phyloP scores from a whole-genome alignment of 37 sponge, comb jelly and placozoan genomes.

The Diacarnus erythraeanus region DNA sequence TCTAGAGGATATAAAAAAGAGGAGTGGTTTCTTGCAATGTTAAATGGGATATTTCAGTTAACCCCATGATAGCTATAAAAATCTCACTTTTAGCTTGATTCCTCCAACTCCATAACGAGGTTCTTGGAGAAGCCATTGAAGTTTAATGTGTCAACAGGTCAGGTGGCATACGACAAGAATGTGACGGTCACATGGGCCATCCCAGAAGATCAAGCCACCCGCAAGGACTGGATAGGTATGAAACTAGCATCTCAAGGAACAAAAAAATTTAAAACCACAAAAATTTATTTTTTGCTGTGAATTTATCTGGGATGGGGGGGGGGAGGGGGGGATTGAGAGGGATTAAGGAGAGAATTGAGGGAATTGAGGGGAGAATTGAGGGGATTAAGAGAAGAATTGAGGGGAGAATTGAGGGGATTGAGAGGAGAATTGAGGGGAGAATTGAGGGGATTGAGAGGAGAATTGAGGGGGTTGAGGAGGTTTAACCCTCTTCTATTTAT shows the following conservation, averaged over 20 bases:
- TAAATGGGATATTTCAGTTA: too few species aligned
- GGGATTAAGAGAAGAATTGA: too few species aligned
- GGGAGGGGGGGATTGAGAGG: too few species aligned
- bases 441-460: neutral
- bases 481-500: neutral
- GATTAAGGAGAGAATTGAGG: too few species aligned
- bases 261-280: too few species aligned
- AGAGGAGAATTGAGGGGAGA: neutral
- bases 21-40: neutral
- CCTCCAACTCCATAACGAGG: neutral
- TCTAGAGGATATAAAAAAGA: too few species aligned
- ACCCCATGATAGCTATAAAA: too few species aligned
- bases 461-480: neutral
- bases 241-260: too few species aligned
- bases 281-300: too few species aligned
- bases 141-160: slow-evolving; percentile 24
- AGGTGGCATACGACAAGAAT: slow-evolving; percentile 19
- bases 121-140: slow-evolving; percentile 15
- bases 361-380: too few species aligned
- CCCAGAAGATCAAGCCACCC: slow-evolving; percentile 65
- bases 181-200: slow-evolving; percentile 72
- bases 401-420: too few species aligned
- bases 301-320: too few species aligned
- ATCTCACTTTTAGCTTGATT: neutral
- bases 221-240: slow-evolving; percentile 75